phyloP scores from a whole-genome alignment of 2,113 vertebrate species.

The Micromys minutus region DNA sequence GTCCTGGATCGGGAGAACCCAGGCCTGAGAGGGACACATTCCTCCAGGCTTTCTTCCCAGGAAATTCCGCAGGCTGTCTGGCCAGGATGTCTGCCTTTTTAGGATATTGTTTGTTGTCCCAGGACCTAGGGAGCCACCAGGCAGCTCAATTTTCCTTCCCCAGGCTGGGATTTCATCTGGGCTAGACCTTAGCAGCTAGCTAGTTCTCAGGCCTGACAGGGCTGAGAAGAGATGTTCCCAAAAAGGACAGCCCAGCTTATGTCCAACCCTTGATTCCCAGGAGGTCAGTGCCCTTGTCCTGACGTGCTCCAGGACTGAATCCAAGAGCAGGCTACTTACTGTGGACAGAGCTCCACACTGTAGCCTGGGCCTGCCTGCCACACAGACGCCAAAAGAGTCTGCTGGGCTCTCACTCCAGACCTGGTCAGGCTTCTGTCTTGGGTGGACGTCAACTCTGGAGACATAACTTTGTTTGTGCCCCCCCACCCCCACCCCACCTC shows the following conservation, averaged over 20 bases:
- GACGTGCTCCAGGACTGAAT: not conserved
- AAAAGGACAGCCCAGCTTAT: not conserved
- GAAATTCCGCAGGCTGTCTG: constrained; percentile 45
- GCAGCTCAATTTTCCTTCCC: constrained; percentile 35
- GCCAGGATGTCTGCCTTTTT: constrained; percentile 65
- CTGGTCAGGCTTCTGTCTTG: not conserved
- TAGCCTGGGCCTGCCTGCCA: not conserved
- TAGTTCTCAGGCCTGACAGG: constrained; percentile 53
- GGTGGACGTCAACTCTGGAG: not conserved
- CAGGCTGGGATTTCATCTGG: not conserved
- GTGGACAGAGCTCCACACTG: not conserved
- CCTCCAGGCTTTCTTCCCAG: constrained; percentile 4
- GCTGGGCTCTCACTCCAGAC: not conserved
- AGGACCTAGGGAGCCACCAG: not conserved
- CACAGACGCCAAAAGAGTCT: not conserved
- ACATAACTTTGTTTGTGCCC: not conserved
- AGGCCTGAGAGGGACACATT: not conserved
- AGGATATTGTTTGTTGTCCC: constrained; percentile 50
- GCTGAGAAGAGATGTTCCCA: not conserved
- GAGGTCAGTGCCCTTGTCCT: not conserved
- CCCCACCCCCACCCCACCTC: no score
- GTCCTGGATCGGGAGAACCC: not conserved
- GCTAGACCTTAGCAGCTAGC: not conserved
- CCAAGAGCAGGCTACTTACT: not conserved
- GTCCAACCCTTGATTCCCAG: constrained; percentile 27